Evolutionary conservation across 2,888 invertebrate species (phyloP).

Genomic region (Ischnus inquisitorius): DNA sequence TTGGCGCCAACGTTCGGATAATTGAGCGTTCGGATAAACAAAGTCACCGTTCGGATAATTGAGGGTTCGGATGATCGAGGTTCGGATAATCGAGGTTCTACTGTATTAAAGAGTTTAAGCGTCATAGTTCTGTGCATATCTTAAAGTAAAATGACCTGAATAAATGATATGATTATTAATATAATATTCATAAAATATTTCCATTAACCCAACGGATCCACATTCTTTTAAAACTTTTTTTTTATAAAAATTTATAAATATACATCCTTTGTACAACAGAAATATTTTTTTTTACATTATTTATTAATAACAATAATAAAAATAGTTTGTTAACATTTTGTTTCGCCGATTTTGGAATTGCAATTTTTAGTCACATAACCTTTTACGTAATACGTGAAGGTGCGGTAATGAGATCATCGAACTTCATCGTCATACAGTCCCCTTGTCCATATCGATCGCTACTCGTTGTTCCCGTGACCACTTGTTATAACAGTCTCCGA

Average conservation of each 20-base stretch:
- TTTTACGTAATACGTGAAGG: not conserved
- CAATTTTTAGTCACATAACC: not conserved
- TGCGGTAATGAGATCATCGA: slow-evolving; percentile 43
- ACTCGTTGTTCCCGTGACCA: slow-evolving; percentile 36
- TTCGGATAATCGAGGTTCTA: no score
- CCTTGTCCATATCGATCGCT: slow-evolving; percentile 37
- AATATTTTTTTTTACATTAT: not conserved
- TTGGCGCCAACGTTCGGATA: no score
- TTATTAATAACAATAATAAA: not conserved
- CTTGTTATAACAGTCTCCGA: slow-evolving; percentile 24
- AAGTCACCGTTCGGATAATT: no score
- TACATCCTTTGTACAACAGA: not conserved
- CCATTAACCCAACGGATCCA: no score
- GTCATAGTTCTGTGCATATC: no score
- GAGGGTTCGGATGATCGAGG: no score
- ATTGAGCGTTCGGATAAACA: no score
- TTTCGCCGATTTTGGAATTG: not conserved
- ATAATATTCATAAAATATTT: no score
- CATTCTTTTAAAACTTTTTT: no score
- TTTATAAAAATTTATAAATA: not conserved
- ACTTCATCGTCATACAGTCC: slow-evolving; percentile 33
- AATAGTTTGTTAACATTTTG: not conserved
- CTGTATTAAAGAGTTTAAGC: no score
- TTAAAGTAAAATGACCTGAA: no score
- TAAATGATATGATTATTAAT: no score